Evolutionary conservation across 2,113 vertebrate genomes (phyloP), one percentile per base, ranked within the genome.

Genomic region (Sebastes schlegelii): DNA sequence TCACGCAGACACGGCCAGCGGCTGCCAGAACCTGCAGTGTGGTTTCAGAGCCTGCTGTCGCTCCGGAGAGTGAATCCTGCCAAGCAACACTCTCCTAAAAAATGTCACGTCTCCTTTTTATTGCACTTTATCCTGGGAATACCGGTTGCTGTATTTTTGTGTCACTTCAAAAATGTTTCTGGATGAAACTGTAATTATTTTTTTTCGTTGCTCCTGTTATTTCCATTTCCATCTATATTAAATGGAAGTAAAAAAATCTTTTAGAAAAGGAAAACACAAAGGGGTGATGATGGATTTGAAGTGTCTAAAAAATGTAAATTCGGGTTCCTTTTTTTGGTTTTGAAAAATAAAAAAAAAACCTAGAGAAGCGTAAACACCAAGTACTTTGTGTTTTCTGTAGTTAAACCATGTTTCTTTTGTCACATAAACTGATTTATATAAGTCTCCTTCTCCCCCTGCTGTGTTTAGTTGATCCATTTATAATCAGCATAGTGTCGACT

Each of bases 1-100:
- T 86, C 97, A 98, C 64, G 97, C 97, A 46, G 98, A 99, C 87
- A 97, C 97, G 6, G 98, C 98, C 94, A 99, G 98, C 82, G 98
- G 98, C 95, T 99, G 98, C 95, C 98, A 99, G 97, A 99, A 99
- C 69, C 97, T 99, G 94, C 98, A 99, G 97, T 99, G 98, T 94
- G 98, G 98, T 93, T 99, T 99, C 96, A 96, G 98, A 92, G 98
- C 96, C 86, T 99, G 98, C 96, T 99, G 98, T 94, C 98, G 98
- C 95, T 99, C 98, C 84, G 98, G 98, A 87, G 98, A 99, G 90
- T 99, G 96, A 99, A 98, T 11, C 82, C 82, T 4, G 17, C 43
- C 74, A 84, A 91, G 91, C 89, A 86, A 92, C 94, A 84, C 92
- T 68, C 54, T 71, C 60, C 60, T 61, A 61, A 94, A 3, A 55